Percentiles rank a stretch among this genome's conserved stretches.
Evolutionary conservation across 2,888 invertebrate genomes (phyloP).

Genomic region (Cephus nigrinus): DNA sequence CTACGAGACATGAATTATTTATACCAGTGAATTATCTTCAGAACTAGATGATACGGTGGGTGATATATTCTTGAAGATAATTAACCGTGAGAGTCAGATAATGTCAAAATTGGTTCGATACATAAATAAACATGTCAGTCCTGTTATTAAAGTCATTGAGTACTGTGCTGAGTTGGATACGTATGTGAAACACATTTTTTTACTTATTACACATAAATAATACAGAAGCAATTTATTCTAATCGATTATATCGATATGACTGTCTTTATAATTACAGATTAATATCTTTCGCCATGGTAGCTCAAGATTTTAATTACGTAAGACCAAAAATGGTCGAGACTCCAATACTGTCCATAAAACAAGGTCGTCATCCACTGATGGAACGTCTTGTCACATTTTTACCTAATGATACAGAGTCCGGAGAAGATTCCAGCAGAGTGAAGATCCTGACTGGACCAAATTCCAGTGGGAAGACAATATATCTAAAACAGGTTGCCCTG

Average conservation of each 20-base stretch:
- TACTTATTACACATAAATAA: neutral
- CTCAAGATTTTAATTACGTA: conserved; percentile 75
- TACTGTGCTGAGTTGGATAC: conserved; percentile 78
- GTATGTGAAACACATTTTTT: conserved; percentile 60
- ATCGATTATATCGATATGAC: neutral
- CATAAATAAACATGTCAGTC: conserved; percentile 71
- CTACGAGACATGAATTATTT: neutral
- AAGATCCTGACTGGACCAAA: conserved; percentile 91
- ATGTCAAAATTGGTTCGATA: conserved; percentile 76
- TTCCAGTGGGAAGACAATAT: conserved; percentile 92
- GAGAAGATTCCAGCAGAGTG: conserved; percentile 70
- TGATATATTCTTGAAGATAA: conserved; percentile 82
- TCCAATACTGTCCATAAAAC: conserved; percentile 71
- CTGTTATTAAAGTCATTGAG: conserved; percentile 71
- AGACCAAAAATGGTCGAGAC: conserved; percentile 73
- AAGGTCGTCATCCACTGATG: conserved; percentile 83
- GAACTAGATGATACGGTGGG: conserved; percentile 83
- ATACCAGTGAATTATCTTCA: conserved; percentile 41
- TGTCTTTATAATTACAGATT: conserved; percentile 67
- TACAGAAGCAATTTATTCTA: neutral
- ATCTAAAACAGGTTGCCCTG: conserved; percentile 85
- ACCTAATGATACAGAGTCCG: conserved; percentile 78
- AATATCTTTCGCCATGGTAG: conserved; percentile 75
- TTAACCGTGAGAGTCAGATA: conserved; percentile 83
- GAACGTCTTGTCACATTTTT: conserved; percentile 77